Conservation (phyloP, 2,888 invertebrate genomes). For the Drosophila pullipes region DNA sequence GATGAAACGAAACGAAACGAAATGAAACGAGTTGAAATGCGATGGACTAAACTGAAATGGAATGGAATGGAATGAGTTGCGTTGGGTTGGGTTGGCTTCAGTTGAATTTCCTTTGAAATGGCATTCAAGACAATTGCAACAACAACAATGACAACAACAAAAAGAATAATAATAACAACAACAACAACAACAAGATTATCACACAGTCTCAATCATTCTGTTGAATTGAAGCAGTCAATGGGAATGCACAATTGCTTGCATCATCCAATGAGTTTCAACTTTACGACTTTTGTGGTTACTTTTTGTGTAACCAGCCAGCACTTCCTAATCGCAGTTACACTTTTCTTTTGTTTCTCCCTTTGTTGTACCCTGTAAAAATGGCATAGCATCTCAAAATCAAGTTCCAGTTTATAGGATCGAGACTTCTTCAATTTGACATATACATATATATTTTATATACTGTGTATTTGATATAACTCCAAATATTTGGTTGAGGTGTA, state of each 20-base stretch:
- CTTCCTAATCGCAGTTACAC: slow-evolving; percentile 5
- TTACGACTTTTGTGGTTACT: slow-evolving; percentile 8
- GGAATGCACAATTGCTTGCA: slow-evolving; percentile 24
- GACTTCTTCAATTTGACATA: not conserved
- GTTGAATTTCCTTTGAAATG: slow-evolving; percentile 25
- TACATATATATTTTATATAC: not conserved
- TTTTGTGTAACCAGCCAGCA: not conserved
- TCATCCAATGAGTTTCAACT: slow-evolving; percentile 37
- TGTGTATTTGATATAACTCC: not conserved
- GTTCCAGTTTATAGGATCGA: not conserved
- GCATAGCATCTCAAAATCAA: not conserved
- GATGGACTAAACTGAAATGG: not conserved
- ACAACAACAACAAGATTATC: slow-evolving; percentile 14
- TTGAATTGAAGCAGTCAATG: slow-evolving; percentile 31
- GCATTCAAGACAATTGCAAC: slow-evolving; percentile 3
- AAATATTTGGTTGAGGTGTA: not conserved
- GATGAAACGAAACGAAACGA: slow-evolving; percentile 5
- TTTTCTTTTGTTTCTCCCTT: not conserved
- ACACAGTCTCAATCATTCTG: slow-evolving; percentile 14
- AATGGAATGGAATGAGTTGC: slow-evolving; percentile 14
- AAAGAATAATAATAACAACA: slow-evolving; percentile 7
- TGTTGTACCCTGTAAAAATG: slow-evolving; percentile 12
- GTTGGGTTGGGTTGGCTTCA: not conserved
- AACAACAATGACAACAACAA: not conserved
- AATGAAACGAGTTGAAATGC: not conserved